Evolutionary conservation across 2,113 vertebrate species (phyloP), one percentile per base, ranked within the genome.

Genomic region (Andinoacara biseriatus): DNA sequence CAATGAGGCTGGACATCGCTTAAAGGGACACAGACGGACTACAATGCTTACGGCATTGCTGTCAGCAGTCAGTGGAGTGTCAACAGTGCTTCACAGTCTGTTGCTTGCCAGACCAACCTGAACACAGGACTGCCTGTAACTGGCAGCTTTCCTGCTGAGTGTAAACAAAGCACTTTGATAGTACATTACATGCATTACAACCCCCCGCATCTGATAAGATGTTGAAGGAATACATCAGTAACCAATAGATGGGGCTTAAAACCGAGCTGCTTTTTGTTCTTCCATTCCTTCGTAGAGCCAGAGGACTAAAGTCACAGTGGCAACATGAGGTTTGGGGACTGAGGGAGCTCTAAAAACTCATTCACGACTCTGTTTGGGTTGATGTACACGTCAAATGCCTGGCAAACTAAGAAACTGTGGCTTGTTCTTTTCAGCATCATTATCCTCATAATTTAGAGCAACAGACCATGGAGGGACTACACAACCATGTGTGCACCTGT

Each of bases 1-100:
- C 72, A 86, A 58, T 26, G 61, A 77, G 63, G 78, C 38, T 90
- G 83, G 43, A 10, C 26, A 38, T 35, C 1, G 62, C 83, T 90
- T 58, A 82, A 75, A 86, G 80, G 31, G 20, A 46, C 40, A 61
- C 14, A 2, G 31, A 31, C 35, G 9, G 59, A 78, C 57, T 59
- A 57, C 60, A 76, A 80, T 57, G 72, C 77, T 83, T 57, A 40
- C 43, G 62, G 38, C 74, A 65, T 81, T 17, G 43, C 20, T 17
- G 67, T 10, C 46, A 81, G 60, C 31, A 49, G 76, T 63, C 83
- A 74, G 22, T 40, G 15, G 31, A 57, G 57, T 58, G 81, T 65
- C 83, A 35, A 38, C 54, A 5, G 49, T 20, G 80, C 56, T 81
- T 58, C 67, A 62, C 65, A 33, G 54, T 31, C 86, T 65, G 20